A percentile compares a stretch with the other conserved stretches of the same genome.
These are phyloP conservation scores for Akabosia matsudoensis DNA, from an alignment of 1,140 invertebrate species.

Conservation along the genomic window DNA sequence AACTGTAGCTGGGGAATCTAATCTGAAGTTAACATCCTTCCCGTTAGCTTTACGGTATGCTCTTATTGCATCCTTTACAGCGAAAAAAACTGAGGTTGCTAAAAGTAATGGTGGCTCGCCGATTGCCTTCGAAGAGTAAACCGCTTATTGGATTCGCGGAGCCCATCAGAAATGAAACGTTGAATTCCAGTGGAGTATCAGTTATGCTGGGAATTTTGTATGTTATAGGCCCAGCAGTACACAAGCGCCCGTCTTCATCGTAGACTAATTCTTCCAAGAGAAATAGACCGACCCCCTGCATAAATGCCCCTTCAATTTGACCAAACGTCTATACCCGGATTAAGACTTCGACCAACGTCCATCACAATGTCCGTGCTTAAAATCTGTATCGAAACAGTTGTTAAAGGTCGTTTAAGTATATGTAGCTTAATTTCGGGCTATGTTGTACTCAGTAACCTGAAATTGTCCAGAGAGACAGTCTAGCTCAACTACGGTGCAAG, in stretches of 20 bases:
- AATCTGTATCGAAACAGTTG: constrained; percentile 54
- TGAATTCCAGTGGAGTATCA: constrained; percentile 60
- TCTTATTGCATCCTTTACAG: constrained; percentile 16
- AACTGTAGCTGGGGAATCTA: constrained; percentile 22
- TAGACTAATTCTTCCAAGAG: constrained; percentile 62
- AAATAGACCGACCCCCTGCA: constrained; percentile 64
- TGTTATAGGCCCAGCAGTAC: constrained; percentile 61
- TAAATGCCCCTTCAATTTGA: constrained; percentile 68
- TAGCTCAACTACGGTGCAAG: constrained; percentile 79
- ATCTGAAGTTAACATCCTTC: background rate
- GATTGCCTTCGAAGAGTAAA: constrained; percentile 63
- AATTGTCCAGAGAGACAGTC: constrained; percentile 83
- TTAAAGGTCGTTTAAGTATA: no score
- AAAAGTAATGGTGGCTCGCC: constrained; percentile 16
- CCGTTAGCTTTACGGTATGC: constrained; percentile 3
- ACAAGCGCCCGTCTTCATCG: constrained; percentile 58
- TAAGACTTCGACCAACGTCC: constrained; percentile 65
- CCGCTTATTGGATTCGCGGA: constrained; percentile 60
- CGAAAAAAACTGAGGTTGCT: constrained; percentile 18
- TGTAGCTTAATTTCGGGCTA: background rate
- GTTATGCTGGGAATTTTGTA: constrained; percentile 65
- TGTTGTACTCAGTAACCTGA: constrained; percentile 54
- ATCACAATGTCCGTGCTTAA: constrained; percentile 66
- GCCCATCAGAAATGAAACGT: constrained; percentile 62
- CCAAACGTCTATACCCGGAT: constrained; percentile 68